Evolutionary conservation across 2,113 vertebrate species (phyloP), one percentile per base, ranked within the genome.

Genomic region (Grantiella picta): DNA sequence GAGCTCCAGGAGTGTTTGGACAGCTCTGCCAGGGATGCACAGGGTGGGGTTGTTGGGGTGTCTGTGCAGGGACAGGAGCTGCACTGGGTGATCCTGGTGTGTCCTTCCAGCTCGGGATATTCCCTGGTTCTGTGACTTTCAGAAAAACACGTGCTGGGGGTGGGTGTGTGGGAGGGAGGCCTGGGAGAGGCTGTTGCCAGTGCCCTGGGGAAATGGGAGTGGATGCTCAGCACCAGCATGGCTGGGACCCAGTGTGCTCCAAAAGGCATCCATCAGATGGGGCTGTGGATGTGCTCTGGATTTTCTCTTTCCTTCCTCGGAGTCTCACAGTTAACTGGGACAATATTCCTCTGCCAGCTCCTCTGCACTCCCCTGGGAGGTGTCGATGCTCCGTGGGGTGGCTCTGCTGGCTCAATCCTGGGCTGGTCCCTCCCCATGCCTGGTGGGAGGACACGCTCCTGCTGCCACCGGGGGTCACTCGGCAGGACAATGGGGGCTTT

Each of bases 51-150:
- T n/a, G 1, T 9, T 22, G 35, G 20, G 47, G n/a, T 1, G 29
- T 49, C 49, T 57, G 66, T 0, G 85, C 66, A 56, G 42, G 50
- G 25, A 1, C 24, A 0, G 21, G 29, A 0, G 29, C 2, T 15
- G 49, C 0, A 0, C 35, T 27, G n/a, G 57, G 3, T 33, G 35
- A 1, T 64, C 12, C 5, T 15, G 20, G 76, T 7, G 57, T 17
- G 18, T 47, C 36, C 31, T 11, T 7, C 33, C 49, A n/a, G 16
- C 56, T n/a, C 20, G 2, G 40, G n/a, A 1, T 5, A 7, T 35
- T 54, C 56, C 49, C 12, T 11, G 35, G 1, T 9, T 36, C 50
- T 27, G 11, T 13, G 59, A 12, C 24, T 57, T 9, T 36, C 60
- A 33, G 42, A 2, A 20, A 7, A 17, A 19, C 65, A 3, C 1